A percentile compares a stretch with the other conserved stretches of the same genome.
These are phyloP conservation scores for Drosophila orosa DNA, from an alignment of 1,140 invertebrate genomes.

Conservation along the genomic window DNA sequence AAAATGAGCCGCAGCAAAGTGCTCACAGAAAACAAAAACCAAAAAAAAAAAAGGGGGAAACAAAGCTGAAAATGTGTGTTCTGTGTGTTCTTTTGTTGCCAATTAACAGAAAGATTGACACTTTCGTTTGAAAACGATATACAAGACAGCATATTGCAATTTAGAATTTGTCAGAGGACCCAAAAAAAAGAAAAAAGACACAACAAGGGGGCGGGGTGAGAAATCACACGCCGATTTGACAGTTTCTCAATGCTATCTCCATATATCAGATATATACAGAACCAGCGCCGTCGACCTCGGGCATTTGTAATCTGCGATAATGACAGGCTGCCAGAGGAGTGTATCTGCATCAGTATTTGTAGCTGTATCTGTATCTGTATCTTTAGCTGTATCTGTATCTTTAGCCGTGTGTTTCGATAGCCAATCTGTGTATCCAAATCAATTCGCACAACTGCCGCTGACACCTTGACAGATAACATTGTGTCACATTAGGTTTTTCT, in stretches of 20 bases:
- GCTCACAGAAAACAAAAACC: slow-evolving; percentile 18
- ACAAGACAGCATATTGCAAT: slow-evolving; percentile 69
- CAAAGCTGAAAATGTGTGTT: slow-evolving; percentile 38
- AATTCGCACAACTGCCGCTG: slow-evolving; percentile 67
- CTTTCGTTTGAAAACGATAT: slow-evolving; percentile 74
- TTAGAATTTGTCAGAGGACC: slow-evolving; percentile 61
- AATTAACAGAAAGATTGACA: slow-evolving; percentile 82
- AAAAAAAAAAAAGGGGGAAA: slow-evolving; percentile 16
- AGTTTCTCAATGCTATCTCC: slow-evolving; percentile 35
- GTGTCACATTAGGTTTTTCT: slow-evolving; percentile 49
- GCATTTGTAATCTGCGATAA: slow-evolving; percentile 75
- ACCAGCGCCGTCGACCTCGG: slow-evolving; percentile 38
- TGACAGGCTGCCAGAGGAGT: slow-evolving; percentile 52
- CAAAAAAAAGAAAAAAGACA: slow-evolving; percentile 1
- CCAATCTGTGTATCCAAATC: slow-evolving; percentile 57
- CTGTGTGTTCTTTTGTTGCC: slow-evolving; percentile 63
- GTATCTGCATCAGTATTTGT: slow-evolving; percentile 8
- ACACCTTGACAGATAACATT: slow-evolving; percentile 78
- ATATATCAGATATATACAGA: slow-evolving; percentile 40
- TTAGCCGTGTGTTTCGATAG: slow-evolving; percentile 36
- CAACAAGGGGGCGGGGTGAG: slow-evolving; percentile 8
- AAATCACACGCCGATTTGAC: slow-evolving; percentile 67
- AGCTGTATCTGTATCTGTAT: slow-evolving; percentile 1
- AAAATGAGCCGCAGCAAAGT: slow-evolving; percentile 49
- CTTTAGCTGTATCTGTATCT: slow-evolving; percentile 2